Percentiles rank a stretch among this genome's conserved stretches.
phyloP scores from a whole-genome alignment of 2,797 vertebrate species.

The Tadarida brasiliensis region DNA sequence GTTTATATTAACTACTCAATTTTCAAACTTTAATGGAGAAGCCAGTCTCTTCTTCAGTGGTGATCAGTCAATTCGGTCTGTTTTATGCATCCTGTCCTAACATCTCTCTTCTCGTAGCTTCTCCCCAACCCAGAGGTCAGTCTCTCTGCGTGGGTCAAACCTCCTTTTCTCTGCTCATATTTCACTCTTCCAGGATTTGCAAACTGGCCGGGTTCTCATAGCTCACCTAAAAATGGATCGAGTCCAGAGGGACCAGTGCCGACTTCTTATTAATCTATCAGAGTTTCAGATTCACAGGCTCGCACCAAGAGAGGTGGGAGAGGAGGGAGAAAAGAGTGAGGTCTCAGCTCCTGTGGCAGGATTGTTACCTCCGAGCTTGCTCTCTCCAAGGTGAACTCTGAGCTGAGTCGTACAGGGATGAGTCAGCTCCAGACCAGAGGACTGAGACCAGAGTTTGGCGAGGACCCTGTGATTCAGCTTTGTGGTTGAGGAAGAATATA shows the following conservation, averaged over 20 bases:
- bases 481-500: slow-evolving; percentile 24
- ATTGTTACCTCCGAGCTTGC: fast-evolving
- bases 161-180: slow-evolving; percentile 76
- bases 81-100: neutral
- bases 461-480: slow-evolving; percentile 63
- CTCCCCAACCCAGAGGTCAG: slow-evolving; percentile 58
- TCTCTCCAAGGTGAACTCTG: slow-evolving; percentile 69
- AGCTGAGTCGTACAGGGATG: neutral
- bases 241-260: slow-evolving; percentile 76
- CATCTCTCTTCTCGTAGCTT: slow-evolving; percentile 53
- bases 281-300: slow-evolving; percentile 59
- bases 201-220: slow-evolving; percentile 83
- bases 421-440: slow-evolving; percentile 66
- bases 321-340: neutral
- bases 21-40: neutral
- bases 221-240: slow-evolving; percentile 82
- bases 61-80: slow-evolving; percentile 14
- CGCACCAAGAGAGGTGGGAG: slow-evolving; percentile 59
- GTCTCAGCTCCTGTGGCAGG: fast-evolving
- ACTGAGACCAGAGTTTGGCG: slow-evolving; percentile 72
- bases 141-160: slow-evolving; percentile 64
- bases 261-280: slow-evolving; percentile 79
- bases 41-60: neutral
- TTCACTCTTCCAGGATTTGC: slow-evolving; percentile 78
- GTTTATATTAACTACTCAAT: neutral